Conservation (phyloP, 1,140 invertebrate species). For the Drosophila oshimai region DNA sequence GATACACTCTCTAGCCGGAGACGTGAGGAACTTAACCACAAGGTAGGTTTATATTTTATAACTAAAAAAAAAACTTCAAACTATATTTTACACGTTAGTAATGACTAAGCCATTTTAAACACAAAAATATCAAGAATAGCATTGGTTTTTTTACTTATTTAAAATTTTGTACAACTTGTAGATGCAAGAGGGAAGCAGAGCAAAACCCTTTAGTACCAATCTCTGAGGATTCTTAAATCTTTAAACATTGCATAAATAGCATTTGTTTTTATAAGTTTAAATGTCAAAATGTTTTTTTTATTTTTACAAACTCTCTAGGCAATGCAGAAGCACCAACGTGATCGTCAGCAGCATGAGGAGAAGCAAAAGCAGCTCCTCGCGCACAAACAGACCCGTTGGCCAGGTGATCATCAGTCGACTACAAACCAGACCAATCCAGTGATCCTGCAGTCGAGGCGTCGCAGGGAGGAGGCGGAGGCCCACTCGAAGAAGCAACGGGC, state of each 20-base stretch:
- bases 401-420: neutral
- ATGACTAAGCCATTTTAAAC: too few species aligned
- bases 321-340: neutral
- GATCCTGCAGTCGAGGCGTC: neutral
- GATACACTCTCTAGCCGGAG: conserved; percentile 86
- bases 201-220: too few species aligned
- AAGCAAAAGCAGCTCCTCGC: neutral
- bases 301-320: neutral
- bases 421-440: neutral
- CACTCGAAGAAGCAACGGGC: conserved; percentile 28
- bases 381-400: neutral
- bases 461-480: conserved; percentile 4
- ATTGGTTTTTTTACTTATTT: too few species aligned
- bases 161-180: too few species aligned
- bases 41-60: neutral
- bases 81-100: neutral
- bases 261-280: too few species aligned
- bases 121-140: too few species aligned
- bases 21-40: conserved; percentile 20
- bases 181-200: too few species aligned
- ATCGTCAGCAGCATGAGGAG: conserved; percentile 1
- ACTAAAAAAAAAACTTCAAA: too few species aligned
- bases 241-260: too few species aligned
- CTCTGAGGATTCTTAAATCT: too few species aligned
- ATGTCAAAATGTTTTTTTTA: too few species aligned